Evolutionary conservation across 2,888 invertebrate species (phyloP).

Genomic region (Nezara viridula): DNA sequence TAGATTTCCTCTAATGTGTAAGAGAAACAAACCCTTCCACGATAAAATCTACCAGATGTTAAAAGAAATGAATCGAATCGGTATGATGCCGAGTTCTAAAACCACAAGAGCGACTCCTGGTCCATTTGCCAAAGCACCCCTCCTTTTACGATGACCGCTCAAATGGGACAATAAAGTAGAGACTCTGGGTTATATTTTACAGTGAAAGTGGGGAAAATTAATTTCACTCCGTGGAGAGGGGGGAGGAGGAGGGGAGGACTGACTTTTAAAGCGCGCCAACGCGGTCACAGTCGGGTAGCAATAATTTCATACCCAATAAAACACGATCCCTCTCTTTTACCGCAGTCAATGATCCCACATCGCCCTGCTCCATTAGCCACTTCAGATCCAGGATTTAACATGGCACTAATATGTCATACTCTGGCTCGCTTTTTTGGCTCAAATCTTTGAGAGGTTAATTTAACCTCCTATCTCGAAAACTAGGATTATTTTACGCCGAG

Average conservation of each 20-base stretch:
- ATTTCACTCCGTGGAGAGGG: background rate
- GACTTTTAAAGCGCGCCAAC: background rate
- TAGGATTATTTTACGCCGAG: background rate
- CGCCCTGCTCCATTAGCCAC: background rate
- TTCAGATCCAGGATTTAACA: background rate
- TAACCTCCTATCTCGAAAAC: background rate
- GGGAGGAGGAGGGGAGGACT: background rate
- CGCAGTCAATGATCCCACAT: background rate
- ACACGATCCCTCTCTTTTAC: background rate
- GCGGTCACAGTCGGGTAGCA: background rate
- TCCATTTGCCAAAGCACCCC: background rate
- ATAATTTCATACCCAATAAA: slow-evolving; percentile 40
- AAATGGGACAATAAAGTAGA: background rate
- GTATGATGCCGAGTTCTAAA: background rate
- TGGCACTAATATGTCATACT: slow-evolving; percentile 7
- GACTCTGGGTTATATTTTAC: background rate
- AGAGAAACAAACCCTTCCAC: no score
- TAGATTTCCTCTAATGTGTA: no score
- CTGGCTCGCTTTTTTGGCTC: background rate
- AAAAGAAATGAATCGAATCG: background rate
- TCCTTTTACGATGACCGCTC: background rate
- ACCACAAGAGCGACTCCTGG: background rate
- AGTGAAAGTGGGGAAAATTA: slow-evolving; percentile 40
- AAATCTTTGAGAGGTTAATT: background rate
- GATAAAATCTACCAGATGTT: no score